Evolutionary conservation across 92 coral and sea anemone species (phyloP).

Genomic region (Scolanthus callimorphus): DNA sequence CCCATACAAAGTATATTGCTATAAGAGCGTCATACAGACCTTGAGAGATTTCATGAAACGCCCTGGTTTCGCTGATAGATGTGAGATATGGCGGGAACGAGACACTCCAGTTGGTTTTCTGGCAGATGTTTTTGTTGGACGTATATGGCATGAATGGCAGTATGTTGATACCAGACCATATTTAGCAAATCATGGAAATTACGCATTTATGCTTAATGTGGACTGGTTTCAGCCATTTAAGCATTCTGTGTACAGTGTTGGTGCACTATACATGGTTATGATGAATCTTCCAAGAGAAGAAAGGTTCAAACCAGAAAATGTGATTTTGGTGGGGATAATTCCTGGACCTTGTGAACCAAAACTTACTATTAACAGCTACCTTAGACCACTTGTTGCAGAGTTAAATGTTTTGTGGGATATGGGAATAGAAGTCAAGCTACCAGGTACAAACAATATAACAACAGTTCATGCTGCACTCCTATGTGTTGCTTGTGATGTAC

Average conservation of each 20-base stretch:
- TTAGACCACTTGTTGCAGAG: constrained; percentile 36
- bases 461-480: constrained; percentile 34
- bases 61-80: constrained; percentile 33
- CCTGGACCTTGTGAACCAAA: constrained; percentile 49
- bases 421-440: constrained; percentile 11
- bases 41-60: constrained; percentile 25
- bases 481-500: constrained; percentile 69
- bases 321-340: constrained; percentile 26
- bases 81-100: constrained; percentile 52
- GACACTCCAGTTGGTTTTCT: constrained; percentile 27
- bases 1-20: constrained; percentile 57
- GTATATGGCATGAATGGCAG: constrained; percentile 63
- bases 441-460: neutral
- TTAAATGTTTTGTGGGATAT: constrained; percentile 5
- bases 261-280: constrained; percentile 10
- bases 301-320: constrained; percentile 23
- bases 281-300: constrained; percentile 24
- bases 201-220: no score
- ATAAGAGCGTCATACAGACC: constrained; percentile 43
- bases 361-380: constrained; percentile 19
- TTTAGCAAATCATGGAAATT: constrained; percentile 47
- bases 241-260: no score
- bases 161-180: constrained; percentile 40
- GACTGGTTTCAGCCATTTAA: no score
- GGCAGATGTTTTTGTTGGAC: constrained; percentile 67